A percentile compares a stretch with the other conserved stretches of the same genome.
Evolutionary conservation across 2,113 vertebrate genomes (phyloP).

Genomic region (Dendrocopos noguchii): DNA sequence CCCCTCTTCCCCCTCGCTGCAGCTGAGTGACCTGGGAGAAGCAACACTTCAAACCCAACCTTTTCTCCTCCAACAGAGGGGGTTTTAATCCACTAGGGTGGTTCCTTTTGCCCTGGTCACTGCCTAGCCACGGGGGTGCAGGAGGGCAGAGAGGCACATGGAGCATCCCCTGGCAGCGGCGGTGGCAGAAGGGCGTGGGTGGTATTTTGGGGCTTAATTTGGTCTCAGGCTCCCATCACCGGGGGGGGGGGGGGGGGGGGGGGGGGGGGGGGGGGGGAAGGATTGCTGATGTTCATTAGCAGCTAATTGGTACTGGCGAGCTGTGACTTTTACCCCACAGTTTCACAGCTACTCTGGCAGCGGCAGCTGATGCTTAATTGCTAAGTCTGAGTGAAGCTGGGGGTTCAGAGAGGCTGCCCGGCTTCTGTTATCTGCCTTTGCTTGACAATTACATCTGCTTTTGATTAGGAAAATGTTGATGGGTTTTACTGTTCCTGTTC

Average conservation of each 20-base stretch:
- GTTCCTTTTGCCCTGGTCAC: background rate
- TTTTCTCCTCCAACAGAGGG: background rate
- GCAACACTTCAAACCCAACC: background rate
- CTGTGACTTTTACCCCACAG: slow-evolving; percentile 33
- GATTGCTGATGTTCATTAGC: slow-evolving; percentile 66
- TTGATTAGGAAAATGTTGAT: slow-evolving; percentile 67
- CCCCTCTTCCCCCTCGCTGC: background rate
- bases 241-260: background rate
- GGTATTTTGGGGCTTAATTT: slow-evolving; percentile 6
- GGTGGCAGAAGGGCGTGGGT: background rate
- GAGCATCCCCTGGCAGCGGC: background rate
- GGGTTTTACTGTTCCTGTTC: slow-evolving; percentile 52
- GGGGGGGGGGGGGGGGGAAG: background rate
- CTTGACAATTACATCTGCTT: slow-evolving; percentile 62
- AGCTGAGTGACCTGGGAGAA: slow-evolving; percentile 10
- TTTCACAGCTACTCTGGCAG: background rate
- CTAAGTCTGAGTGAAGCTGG: slow-evolving; percentile 55
- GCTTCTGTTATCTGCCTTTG: slow-evolving; percentile 22
- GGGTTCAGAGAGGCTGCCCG: slow-evolving; percentile 34
- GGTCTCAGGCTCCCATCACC: slow-evolving; percentile 15
- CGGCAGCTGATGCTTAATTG: slow-evolving; percentile 61
- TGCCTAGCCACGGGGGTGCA: background rate
- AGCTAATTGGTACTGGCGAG: slow-evolving; percentile 57
- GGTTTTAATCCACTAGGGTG: background rate
- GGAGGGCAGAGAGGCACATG: fast-evolving